phyloP scores from a whole-genome alignment of 2,888 invertebrate species.

The Ecliptopera silaceata region DNA sequence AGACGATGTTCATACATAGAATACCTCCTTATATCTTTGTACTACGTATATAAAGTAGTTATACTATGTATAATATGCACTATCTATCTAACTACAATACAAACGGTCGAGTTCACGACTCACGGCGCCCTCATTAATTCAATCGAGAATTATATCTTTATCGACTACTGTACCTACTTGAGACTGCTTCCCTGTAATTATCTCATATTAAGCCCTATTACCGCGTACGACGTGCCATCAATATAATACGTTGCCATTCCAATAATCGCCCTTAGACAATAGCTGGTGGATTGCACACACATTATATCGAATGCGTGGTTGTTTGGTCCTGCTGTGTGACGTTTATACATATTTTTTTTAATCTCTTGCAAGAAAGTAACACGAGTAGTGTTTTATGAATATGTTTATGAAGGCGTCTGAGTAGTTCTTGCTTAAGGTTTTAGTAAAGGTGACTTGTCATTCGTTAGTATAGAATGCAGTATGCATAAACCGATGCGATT shows the following conservation, averaged over 20 bases:
- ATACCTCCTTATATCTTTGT: too few species aligned
- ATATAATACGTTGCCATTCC: constrained; percentile 68
- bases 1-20: too few species aligned
- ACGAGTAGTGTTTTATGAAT: too few species aligned
- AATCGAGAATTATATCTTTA: constrained; percentile 70
- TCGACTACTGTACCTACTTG: constrained; percentile 55
- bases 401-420: not conserved
- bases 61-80: too few species aligned
- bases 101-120: constrained; percentile 36
- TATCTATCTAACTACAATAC: constrained; percentile 2
- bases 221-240: constrained; percentile 64
- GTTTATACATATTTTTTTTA: not conserved
- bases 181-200: constrained; percentile 69
- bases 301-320: constrained; percentile 31
- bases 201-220: constrained; percentile 70
- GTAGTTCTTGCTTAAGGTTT: not conserved
- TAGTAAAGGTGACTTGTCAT: constrained; percentile 3
- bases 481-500: constrained; percentile 45
- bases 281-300: constrained; percentile 53
- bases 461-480: not conserved
- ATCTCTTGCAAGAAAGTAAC: too few species aligned
- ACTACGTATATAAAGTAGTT: too few species aligned
- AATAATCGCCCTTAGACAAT: constrained; percentile 71
- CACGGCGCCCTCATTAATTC: constrained; percentile 59
- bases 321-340: not conserved